Conservation (phyloP, 2,113 vertebrate genomes). For the Crotalus tigris region DNA sequence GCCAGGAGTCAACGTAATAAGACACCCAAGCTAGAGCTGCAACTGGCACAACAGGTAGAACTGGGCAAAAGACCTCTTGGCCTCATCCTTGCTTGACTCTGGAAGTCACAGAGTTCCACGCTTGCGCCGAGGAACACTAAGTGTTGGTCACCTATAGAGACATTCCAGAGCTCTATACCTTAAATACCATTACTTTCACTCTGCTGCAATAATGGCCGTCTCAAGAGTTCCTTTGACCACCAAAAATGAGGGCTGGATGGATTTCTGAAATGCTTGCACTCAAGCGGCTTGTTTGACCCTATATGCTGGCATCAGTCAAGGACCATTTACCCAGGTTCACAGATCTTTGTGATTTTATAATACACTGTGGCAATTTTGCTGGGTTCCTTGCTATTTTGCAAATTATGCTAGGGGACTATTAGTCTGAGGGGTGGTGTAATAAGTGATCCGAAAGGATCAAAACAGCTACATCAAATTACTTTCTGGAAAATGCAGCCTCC, state of each 20-base stretch:
- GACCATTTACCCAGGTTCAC: background rate
- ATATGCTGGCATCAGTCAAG: background rate
- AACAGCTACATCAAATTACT: background rate
- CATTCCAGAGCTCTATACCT: background rate
- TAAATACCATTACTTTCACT: background rate
- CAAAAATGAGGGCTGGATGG: background rate
- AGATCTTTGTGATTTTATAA: background rate
- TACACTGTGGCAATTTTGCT: background rate
- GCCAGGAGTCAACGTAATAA: background rate
- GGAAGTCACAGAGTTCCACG: background rate
- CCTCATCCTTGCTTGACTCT: background rate
- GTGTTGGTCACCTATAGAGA: background rate
- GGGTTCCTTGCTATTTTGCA: background rate
- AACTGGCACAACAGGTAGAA: background rate
- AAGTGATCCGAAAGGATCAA: background rate
- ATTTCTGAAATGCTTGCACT: background rate
- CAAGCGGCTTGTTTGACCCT: background rate
- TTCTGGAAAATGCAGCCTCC: background rate
- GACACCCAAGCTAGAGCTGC: background rate
- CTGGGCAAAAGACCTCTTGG: background rate
- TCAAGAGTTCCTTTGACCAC: background rate
- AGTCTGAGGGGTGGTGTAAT: background rate
- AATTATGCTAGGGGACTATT: background rate
- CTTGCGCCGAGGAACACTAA: background rate
- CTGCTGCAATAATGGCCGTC: background rate